Conservation (phyloP, 2,113 vertebrate species). For the Irena cyanogastra region DNA sequence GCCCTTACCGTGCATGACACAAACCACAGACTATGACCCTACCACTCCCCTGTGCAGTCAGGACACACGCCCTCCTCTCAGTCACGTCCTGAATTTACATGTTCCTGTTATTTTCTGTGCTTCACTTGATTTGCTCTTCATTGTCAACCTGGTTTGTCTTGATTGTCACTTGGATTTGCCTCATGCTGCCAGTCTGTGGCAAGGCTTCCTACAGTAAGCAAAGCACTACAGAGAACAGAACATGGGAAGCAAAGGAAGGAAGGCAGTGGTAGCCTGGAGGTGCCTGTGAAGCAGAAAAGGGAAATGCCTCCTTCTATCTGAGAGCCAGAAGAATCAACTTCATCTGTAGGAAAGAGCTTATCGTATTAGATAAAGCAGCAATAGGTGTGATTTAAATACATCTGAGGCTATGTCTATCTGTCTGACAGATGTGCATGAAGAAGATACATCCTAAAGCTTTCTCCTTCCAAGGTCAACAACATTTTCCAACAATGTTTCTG, state of each 20-base stretch:
- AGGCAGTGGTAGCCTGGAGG: neutral
- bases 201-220: neutral
- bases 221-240: neutral
- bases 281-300: neutral
- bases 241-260: neutral
- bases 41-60: neutral
- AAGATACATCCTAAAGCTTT: neutral
- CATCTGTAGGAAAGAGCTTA: neutral
- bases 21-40: neutral
- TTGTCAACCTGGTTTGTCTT: neutral
- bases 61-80: neutral
- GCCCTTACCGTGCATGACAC: rapidly evolving
- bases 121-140: neutral
- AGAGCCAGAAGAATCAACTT: neutral
- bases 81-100: neutral
- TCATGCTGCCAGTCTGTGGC: rapidly evolving
- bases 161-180: neutral
- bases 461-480: neutral
- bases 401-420: neutral
- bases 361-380: neutral
- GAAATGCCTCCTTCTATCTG: neutral
- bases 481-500: neutral
- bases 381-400: neutral
- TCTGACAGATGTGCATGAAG: neutral
- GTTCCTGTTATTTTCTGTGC: neutral